Evolutionary conservation across 2,113 vertebrate species (phyloP), one percentile per base, ranked within the genome.

Genomic region (Telmatochromis sp.): DNA sequence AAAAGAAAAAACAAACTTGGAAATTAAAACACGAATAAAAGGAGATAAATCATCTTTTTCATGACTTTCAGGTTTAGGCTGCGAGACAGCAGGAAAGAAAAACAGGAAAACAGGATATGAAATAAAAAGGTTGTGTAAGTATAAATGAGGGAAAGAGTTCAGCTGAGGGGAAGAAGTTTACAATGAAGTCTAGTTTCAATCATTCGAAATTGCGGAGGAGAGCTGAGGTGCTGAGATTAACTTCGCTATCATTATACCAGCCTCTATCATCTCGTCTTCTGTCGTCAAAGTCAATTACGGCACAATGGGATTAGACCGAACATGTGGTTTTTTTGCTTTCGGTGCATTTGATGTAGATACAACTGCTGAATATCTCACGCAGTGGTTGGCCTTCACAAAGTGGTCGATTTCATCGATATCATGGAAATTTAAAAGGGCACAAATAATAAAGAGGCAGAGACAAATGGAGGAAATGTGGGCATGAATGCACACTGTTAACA

Each of bases 371-470:
- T 73, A 42, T 85, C 84, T 85, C 68, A 42, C 23, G 23, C 65
- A 9, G 81, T 60, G 14, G 51, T 53, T 53, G 33, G 37, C 49
- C 78, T 80, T 15, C 80, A 31, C 80, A 7, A 60, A 14, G 19
- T 6, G 79, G 58, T 87, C 47, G 65, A 93, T 92, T 58, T n/a
- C 37, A 70, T 88, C 14, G 12, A 45, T 73, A 73, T 28, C 13
- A 9, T 1, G 6, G 73, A 87, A 86, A 90, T 84, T 23, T 21
- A 60, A 90, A 86, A 91, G 80, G 85, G n/a, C 75, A 81, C 19
- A 26, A 87, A 80, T 86, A 84, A 93, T 92, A 89, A 89, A 84
- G 58, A 87, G 21, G 68, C 80, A 49, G 82, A 78, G 17, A 54
- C 37, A 21, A 28, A n/a, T 40, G 35, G 4, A 81, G n/a, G 15